Percentiles rank a stretch among this genome's conserved stretches.
Conservation (phyloP, 2,113 vertebrate species). For the Garra rufa region DNA sequence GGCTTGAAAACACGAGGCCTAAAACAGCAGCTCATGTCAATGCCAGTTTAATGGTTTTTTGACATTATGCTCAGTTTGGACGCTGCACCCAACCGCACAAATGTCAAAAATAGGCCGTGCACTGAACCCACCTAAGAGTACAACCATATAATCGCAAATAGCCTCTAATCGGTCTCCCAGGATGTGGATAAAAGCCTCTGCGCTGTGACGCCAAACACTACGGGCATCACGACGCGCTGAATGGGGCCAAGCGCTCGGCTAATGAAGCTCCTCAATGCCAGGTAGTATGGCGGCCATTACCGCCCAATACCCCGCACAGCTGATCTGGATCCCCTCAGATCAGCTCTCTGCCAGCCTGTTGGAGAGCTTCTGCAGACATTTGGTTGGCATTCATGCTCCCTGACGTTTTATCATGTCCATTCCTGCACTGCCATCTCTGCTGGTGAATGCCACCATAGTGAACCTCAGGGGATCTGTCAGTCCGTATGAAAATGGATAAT, state of each 20-base stretch:
- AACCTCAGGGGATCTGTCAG: background rate
- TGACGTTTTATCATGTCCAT: slow-evolving; percentile 15
- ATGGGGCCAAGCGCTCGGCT: slow-evolving; percentile 34
- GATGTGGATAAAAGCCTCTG: slow-evolving; percentile 31
- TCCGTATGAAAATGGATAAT: background rate
- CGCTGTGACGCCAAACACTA: slow-evolving; percentile 29
- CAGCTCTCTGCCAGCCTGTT: slow-evolving; percentile 30
- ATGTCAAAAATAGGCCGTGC: slow-evolving; percentile 21
- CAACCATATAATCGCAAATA: slow-evolving; percentile 23
- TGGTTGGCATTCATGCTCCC: slow-evolving; percentile 29
- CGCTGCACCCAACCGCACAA: background rate
- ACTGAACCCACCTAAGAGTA: slow-evolving; percentile 28
- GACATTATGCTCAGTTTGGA: slow-evolving; percentile 37
- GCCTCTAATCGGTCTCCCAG: slow-evolving; percentile 47
- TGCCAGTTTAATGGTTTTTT: background rate
- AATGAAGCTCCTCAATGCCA: slow-evolving; percentile 47
- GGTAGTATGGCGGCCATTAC: slow-evolving; percentile 38
- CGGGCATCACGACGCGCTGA: slow-evolving; percentile 33
- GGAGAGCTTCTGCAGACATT: slow-evolving; percentile 33
- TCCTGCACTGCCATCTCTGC: slow-evolving; percentile 13
- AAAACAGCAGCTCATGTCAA: background rate
- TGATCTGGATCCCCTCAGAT: slow-evolving; percentile 46
- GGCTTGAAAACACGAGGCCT: background rate
- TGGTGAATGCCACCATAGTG: slow-evolving; percentile 1
- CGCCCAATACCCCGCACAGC: slow-evolving; percentile 29